These are phyloP conservation scores for Buphagus erythrorhynchus DNA, from an alignment of 2,797 vertebrate genomes.

Conservation along the genomic window DNA sequence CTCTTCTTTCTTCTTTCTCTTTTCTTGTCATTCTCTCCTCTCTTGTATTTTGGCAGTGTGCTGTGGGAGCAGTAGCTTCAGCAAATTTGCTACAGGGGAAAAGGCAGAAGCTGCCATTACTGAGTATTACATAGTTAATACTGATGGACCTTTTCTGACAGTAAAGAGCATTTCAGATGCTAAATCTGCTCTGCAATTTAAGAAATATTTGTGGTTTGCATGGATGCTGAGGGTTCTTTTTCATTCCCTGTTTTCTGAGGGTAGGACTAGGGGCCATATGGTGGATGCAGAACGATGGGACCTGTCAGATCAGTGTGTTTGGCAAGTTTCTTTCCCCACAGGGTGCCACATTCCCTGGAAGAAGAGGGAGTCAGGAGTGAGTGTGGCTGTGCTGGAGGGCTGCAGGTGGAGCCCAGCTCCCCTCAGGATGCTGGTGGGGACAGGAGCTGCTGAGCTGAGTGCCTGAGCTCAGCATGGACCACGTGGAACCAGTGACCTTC, in stretches of 20 bases:
- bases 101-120: neutral
- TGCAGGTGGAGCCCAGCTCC: neutral
- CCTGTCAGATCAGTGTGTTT: neutral
- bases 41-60: neutral
- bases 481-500: neutral
- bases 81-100: neutral
- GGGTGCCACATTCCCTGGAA: neutral
- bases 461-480: accelerated
- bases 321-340: neutral
- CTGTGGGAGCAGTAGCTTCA: neutral
- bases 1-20: neutral
- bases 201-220: neutral
- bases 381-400: neutral
- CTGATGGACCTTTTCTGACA: neutral
- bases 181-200: neutral
- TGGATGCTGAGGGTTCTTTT: neutral
- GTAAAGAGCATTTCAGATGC: neutral
- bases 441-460: neutral
- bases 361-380: accelerated
- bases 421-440: accelerated
- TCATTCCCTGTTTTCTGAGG: neutral
- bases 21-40: neutral
- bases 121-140: neutral
- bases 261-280: neutral
- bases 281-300: neutral